Conservation (phyloP, 1,140 invertebrate species). For the Drosophila ambigua region DNA sequence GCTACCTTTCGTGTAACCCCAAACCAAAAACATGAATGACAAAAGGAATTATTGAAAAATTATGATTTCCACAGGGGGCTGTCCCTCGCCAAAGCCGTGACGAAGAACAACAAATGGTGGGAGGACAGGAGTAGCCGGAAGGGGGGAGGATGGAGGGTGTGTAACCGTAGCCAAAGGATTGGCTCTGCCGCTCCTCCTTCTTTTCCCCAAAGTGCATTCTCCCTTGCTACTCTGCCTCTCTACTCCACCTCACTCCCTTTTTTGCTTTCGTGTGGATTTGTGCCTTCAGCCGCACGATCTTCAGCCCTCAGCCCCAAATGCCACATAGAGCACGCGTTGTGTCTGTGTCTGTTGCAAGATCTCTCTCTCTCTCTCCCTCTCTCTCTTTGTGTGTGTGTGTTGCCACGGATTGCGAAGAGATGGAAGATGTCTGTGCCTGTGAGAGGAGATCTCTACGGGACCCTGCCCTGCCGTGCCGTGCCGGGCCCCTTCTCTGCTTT, state of each 20-base stretch:
- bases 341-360: background rate
- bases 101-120: conserved; percentile 4
- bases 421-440: background rate
- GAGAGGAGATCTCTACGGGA: background rate
- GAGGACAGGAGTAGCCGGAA: background rate
- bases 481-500: conserved; percentile 41
- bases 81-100: conserved; percentile 30
- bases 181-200: conserved; percentile 16
- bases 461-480: conserved; percentile 18
- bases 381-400: conserved; percentile 37
- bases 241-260: conserved; percentile 6
- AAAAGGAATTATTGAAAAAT: conserved; percentile 55
- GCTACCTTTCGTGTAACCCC: conserved; percentile 26
- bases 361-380: background rate
- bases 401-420: conserved; percentile 56
- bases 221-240: conserved; percentile 17
- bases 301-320: conserved; percentile 38
- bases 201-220: conserved; percentile 37
- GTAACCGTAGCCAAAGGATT: conserved; percentile 62
- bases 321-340: conserved; percentile 76
- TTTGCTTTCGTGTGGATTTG: background rate
- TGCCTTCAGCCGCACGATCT: conserved; percentile 22
- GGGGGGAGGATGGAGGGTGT: conserved; percentile 11
- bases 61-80: conserved; percentile 38
- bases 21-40: conserved; percentile 26